phyloP scores from a whole-genome alignment of 2,888 invertebrate genomes.

The Polydrusus tereticollis region DNA sequence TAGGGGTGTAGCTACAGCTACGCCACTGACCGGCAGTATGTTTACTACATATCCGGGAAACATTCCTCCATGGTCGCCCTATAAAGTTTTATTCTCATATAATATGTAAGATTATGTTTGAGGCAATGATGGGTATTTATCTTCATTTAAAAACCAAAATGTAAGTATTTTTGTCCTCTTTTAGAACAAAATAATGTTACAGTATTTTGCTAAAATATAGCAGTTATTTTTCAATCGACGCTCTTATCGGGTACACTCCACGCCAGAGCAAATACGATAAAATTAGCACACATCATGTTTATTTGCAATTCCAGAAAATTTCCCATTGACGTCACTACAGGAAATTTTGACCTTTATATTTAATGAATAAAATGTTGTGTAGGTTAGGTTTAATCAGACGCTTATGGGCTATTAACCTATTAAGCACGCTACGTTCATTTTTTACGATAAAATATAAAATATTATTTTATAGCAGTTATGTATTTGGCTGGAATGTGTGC shows the following conservation, averaged over 20 bases:
- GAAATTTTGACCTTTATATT: constrained; percentile 45
- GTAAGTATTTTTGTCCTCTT: too few relatives aligned
- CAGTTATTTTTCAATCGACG: not conserved
- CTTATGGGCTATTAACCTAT: constrained; percentile 46
- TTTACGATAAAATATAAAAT: constrained; percentile 23
- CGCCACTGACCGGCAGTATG: too few relatives aligned
- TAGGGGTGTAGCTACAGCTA: too few relatives aligned
- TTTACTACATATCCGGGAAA: too few relatives aligned
- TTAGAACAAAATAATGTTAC: not conserved
- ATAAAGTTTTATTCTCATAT: too few relatives aligned
- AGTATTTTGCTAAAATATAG: constrained; percentile 1
- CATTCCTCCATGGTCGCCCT: too few relatives aligned
- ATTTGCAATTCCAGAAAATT: constrained; percentile 41
- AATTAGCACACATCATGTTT: constrained; percentile 32
- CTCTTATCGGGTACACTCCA: constrained; percentile 19
- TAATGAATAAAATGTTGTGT: constrained; percentile 47
- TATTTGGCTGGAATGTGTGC: not conserved
- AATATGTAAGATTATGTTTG: too few relatives aligned
- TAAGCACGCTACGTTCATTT: constrained; percentile 39
- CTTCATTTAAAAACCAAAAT: too few relatives aligned
- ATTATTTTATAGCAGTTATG: constrained; percentile 10
- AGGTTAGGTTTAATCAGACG: constrained; percentile 46
- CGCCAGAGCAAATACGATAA: constrained; percentile 21
- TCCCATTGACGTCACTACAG: constrained; percentile 43
- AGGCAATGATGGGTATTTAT: too few relatives aligned